phyloP scores from a whole-genome alignment of 2,113 vertebrate species.

The Corydoras sp. region DNA sequence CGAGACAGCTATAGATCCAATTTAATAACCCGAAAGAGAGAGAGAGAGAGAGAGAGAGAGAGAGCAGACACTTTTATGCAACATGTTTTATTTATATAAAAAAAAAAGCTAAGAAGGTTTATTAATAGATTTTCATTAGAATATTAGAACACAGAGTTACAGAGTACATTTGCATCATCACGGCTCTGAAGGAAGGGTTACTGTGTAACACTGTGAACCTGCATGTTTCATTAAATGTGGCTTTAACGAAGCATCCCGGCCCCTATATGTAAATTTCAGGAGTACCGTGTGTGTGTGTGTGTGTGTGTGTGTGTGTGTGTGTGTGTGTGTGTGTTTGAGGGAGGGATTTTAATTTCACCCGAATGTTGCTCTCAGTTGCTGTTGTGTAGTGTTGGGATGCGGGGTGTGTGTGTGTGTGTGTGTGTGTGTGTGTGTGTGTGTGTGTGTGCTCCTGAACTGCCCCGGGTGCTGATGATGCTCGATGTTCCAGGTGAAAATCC shows the following conservation, averaged over 20 bases:
- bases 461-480: constrained; percentile 37
- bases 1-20: too few species aligned
- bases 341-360: not conserved
- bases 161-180: constrained; percentile 2
- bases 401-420: too few species aligned
- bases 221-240: constrained; percentile 31
- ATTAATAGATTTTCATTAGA: too few species aligned
- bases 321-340: not conserved
- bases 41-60: too few species aligned
- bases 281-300: constrained; percentile 12
- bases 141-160: constrained; percentile 1
- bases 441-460: constrained; percentile 26
- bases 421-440: constrained; percentile 31
- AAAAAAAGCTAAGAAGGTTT: too few species aligned
- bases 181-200: constrained; percentile 5
- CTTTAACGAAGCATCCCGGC: constrained; percentile 16
- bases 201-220: constrained; percentile 35
- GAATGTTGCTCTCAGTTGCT: constrained; percentile 34
- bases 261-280: constrained; percentile 29
- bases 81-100: too few species aligned
- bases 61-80: too few species aligned
- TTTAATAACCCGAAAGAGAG: too few species aligned
- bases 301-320: constrained; percentile 4
- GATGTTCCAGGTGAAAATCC: constrained; percentile 27
- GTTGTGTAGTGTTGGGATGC: constrained; percentile 35